A percentile compares a stretch with the other conserved stretches of the same genome.
These are phyloP conservation scores for Drosophila robusta DNA, from an alignment of 2,888 invertebrate genomes.

Conservation along the genomic window DNA sequence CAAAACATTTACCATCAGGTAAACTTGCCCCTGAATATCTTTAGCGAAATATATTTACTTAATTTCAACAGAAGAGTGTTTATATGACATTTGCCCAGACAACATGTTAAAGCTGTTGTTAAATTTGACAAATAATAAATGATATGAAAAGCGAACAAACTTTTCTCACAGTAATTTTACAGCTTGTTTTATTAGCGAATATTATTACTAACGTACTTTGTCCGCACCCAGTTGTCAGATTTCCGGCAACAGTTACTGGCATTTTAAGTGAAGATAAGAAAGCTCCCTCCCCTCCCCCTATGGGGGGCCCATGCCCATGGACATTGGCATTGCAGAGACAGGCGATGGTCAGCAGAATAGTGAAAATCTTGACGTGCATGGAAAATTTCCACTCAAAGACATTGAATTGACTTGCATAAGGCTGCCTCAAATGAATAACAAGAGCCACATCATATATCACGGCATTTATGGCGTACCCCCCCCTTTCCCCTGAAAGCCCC, in stretches of 20 bases:
- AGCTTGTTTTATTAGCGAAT: neutral
- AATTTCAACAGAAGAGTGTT: too few relatives aligned
- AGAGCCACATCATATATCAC: constrained; percentile 6
- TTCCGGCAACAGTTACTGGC: constrained; percentile 20
- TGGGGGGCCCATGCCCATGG: neutral
- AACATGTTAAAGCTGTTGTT: too few relatives aligned
- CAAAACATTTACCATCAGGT: too few relatives aligned
- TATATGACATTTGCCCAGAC: too few relatives aligned
- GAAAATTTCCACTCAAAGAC: constrained; percentile 68
- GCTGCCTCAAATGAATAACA: constrained; percentile 25
- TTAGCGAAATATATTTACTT: too few relatives aligned
- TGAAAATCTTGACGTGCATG: constrained; percentile 46
- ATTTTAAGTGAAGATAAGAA: constrained; percentile 2
- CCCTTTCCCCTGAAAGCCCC: too few relatives aligned
- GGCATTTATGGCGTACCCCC: constrained; percentile 11
- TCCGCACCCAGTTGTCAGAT: constrained; percentile 1
- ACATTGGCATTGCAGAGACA: constrained; percentile 21
- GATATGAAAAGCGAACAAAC: neutral
- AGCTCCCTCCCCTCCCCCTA: neutral
- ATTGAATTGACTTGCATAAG: constrained; percentile 50
- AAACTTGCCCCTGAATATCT: too few relatives aligned
- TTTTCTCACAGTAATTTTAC: neutral
- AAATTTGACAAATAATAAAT: too few relatives aligned
- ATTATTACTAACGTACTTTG: neutral
- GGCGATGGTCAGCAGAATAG: constrained; percentile 3